Conservation (phyloP, 2,888 invertebrate species). For the Loripinus fragilis region DNA sequence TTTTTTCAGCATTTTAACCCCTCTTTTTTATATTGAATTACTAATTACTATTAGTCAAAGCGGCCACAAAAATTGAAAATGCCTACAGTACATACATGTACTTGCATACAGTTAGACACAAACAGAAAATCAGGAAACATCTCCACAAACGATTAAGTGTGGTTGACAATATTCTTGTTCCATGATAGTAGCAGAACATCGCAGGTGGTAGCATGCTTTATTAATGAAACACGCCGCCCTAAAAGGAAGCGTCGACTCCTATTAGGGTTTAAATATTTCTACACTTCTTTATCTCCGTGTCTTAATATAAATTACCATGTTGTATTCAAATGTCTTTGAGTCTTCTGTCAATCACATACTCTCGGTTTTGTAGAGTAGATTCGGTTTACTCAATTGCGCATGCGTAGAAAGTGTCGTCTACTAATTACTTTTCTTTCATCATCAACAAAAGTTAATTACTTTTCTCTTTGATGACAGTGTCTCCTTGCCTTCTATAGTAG, state of each 20-base stretch:
- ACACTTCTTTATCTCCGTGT: conserved; percentile 13
- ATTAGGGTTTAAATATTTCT: conserved; percentile 7
- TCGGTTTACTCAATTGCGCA: conserved; percentile 57
- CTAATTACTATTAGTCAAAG: no score
- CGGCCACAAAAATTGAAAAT: no score
- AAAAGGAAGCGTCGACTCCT: conserved; percentile 7
- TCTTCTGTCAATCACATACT: conserved; percentile 38
- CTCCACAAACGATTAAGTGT: no score
- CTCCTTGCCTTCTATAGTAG: not conserved
- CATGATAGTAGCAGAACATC: not conserved
- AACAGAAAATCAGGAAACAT: no score
- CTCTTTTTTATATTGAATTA: no score
- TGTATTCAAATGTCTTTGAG: conserved; percentile 19
- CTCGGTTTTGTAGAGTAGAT: conserved; percentile 51
- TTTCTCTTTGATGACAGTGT: conserved; percentile 37
- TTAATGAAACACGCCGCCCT: conserved; percentile 2
- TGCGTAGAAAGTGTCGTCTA: conserved; percentile 43
- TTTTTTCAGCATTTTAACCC: no score
- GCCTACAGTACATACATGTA: no score
- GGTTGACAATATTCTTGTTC: no score
- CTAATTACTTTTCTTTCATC: conserved; percentile 61
- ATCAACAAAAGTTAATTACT: conserved; percentile 59
- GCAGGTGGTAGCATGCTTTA: conserved; percentile 8
- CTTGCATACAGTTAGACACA: no score
- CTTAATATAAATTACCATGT: conserved; percentile 20